A percentile compares a stretch with the other conserved stretches of the same genome.
Evolutionary conservation across 2,797 vertebrate species (phyloP).

Genomic region (Lindbergichthys nudifrons): DNA sequence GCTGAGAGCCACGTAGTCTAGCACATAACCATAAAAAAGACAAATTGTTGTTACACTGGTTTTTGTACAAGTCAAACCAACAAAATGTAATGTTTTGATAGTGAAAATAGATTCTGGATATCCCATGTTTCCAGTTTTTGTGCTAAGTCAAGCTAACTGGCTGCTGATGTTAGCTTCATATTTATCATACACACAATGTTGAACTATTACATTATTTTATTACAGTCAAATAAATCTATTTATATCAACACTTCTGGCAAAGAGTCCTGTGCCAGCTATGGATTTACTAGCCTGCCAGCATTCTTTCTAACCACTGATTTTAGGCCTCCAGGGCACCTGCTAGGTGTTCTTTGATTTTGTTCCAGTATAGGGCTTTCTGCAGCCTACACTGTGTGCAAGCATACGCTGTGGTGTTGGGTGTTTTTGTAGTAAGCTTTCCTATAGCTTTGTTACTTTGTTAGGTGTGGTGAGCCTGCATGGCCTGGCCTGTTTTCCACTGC

Average conservation of each 20-base stretch:
- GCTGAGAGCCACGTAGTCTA: not conserved
- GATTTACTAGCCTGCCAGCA: slow-evolving; percentile 60
- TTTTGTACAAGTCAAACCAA: not conserved
- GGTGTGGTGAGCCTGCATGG: slow-evolving; percentile 66
- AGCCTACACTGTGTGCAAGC: slow-evolving; percentile 42
- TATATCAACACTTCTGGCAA: slow-evolving; percentile 49
- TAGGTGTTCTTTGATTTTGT: slow-evolving; percentile 68
- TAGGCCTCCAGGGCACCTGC: slow-evolving; percentile 59
- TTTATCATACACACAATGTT: not conserved
- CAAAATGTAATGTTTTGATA: not conserved
- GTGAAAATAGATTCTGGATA: too few relatives aligned
- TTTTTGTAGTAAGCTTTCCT: slow-evolving; percentile 56
- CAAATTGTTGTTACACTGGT: not conserved
- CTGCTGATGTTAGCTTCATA: not conserved
- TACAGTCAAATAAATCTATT: slow-evolving; percentile 53
- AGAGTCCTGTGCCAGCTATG: slow-evolving; percentile 52
- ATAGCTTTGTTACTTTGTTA: slow-evolving; percentile 62
- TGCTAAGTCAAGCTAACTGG: not conserved
- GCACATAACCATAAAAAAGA: not conserved
- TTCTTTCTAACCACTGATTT: slow-evolving; percentile 63
- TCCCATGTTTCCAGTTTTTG: not conserved
- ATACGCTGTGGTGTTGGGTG: slow-evolving; percentile 40
- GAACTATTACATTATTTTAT: slow-evolving; percentile 17
- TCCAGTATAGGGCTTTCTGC: slow-evolving; percentile 58
- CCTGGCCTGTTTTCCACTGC: slow-evolving; percentile 77